Percentiles rank a stretch among this genome's conserved stretches.
Evolutionary conservation across 2,797 vertebrate genomes (phyloP).

Genomic region (Schizothorax lantsangensis): DNA sequence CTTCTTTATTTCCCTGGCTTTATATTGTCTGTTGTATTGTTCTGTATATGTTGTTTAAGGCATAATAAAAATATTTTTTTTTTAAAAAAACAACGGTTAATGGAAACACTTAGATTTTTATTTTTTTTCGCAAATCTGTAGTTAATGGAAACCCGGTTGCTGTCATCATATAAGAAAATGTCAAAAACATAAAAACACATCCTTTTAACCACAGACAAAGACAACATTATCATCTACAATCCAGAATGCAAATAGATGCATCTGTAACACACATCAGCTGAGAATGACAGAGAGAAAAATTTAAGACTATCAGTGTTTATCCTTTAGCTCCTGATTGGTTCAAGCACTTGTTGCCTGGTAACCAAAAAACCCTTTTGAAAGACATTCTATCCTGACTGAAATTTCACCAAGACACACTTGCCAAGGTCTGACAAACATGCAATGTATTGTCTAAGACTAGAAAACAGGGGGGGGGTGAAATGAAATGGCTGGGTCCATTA

Average conservation of each 20-base stretch:
- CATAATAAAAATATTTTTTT: too few species aligned
- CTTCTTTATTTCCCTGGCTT: too few species aligned
- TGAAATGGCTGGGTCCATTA: conserved; percentile 23
- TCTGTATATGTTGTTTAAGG: too few species aligned
- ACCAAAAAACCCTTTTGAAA: conserved; percentile 78
- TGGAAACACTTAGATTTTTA: too few species aligned
- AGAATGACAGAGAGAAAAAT: conserved; percentile 47
- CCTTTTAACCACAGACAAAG: neutral
- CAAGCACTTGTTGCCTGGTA: conserved; percentile 83
- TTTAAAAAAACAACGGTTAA: too few species aligned
- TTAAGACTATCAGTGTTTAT: conserved; percentile 63
- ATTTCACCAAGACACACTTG: conserved; percentile 79
- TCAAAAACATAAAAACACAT: neutral
- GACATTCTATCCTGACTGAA: conserved; percentile 73
- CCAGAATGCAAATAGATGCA: conserved; percentile 11
- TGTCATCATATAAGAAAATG: neutral
- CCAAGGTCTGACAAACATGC: conserved; percentile 70
- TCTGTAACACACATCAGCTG: conserved; percentile 41
- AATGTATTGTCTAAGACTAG: conserved; percentile 69
- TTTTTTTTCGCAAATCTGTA: too few species aligned
- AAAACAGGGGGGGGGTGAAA: neutral
- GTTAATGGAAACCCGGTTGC: too few species aligned
- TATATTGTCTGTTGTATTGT: too few species aligned
- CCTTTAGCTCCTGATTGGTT: conserved; percentile 76
- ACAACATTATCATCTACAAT: neutral